Evolutionary conservation across 1,140 invertebrate genomes (phyloP).

Genomic region (Maniola jurtina): DNA sequence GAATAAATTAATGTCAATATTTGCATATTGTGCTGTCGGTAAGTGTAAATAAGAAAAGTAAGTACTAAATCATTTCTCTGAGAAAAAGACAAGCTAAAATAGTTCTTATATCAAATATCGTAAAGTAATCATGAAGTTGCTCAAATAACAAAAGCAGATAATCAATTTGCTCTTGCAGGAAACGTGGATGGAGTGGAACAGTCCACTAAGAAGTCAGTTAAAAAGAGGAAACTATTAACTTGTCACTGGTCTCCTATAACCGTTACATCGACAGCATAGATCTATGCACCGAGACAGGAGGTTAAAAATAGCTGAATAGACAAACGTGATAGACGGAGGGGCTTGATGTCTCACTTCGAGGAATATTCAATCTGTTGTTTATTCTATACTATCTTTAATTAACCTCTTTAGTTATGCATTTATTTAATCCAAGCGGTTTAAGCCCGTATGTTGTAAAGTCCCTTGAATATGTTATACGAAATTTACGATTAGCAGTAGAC

Average conservation of each 20-base stretch:
- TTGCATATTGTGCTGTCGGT: background rate
- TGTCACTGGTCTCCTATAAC: constrained; percentile 60
- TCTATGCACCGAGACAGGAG: constrained; percentile 49
- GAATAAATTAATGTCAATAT: background rate
- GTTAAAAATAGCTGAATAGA: constrained; percentile 30
- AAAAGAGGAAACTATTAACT: constrained; percentile 71
- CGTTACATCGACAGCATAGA: constrained; percentile 57
- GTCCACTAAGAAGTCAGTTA: constrained; percentile 43
- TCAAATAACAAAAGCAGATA: constrained; percentile 19
- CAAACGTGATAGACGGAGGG: constrained; percentile 20
- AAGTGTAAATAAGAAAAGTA: background rate
- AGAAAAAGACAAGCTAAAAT: background rate
- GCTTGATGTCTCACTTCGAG: constrained; percentile 8
- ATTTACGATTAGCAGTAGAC: too few species aligned
- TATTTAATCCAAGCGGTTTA: too few species aligned
- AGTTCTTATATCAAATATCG: background rate
- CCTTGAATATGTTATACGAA: too few species aligned
- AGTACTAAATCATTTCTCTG: background rate
- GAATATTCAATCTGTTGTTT: constrained; percentile 12
- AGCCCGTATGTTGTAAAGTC: too few species aligned
- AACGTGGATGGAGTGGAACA: constrained; percentile 47
- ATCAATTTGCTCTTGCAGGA: constrained; percentile 49
- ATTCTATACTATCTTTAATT: background rate
- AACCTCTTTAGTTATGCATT: too few species aligned
- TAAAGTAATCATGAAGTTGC: background rate